Base-by-base conservation (phyloP, 2,113 vertebrate species). In the Scomber japonicus region DNA sequence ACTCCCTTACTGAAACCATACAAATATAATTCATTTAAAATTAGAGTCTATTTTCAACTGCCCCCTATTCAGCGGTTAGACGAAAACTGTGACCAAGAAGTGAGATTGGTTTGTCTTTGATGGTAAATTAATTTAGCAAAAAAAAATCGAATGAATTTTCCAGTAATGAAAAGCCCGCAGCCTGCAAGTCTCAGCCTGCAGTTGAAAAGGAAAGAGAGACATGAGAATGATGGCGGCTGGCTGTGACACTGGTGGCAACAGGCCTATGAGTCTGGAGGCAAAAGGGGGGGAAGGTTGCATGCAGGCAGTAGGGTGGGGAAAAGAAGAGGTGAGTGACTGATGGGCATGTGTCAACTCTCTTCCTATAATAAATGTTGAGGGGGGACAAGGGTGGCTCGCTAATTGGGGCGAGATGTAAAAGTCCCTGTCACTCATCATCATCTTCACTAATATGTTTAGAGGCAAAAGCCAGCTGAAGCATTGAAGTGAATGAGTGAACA, bases 371-470 rank as follows among this genome's bases (percentile, higher is more conserved):
- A 88, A 85, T 71, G 86, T 77, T 76, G 46, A 66, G 45, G 66
- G 90, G 69, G 55, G 63, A 74, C 24, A 81, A 59, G 80, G 76
- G 64, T 61, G 72, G 66, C 82, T 86, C 67, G 53, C 71, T 94
- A 94, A 94, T 93, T 95, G 88, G 90, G 88, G 81, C 71, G 71
- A 86, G 85, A 91, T 78, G 89, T 83, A 85, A 91, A 88, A 93
- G 84, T 84, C 79, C 55, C 88, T 89, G 92, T 92, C 88, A 88
- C 71, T 93, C 88, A 84, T 80, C 81, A 90, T 92, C 88, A 90
- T 91, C 85, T 78, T 91, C 85, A 85, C 83, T 89, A 78, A 90
- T 91, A 74, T 82, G 90, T 90, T 91, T 84, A 55, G 83, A 91
- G 90, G 92, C 92, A 67, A 86, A 90, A 89, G 77, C 30, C 78